Evolutionary conservation across 2,113 vertebrate genomes (phyloP).

Genomic region (Thamnaconus septentrionalis): DNA sequence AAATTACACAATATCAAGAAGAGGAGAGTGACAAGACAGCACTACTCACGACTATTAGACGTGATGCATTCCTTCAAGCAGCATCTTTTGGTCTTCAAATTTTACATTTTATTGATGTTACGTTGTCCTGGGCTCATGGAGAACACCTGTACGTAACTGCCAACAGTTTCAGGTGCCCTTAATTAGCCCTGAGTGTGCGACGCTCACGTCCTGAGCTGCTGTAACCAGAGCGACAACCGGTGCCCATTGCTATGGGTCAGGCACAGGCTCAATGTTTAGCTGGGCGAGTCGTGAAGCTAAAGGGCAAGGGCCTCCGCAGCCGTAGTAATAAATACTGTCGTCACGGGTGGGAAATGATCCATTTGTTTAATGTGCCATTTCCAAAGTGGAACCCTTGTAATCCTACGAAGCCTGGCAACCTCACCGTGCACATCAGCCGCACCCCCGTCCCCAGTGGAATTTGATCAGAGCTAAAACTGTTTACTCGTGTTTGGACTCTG

Average conservation of each 20-base stretch:
- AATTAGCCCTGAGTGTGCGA: background rate
- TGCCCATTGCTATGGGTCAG: background rate
- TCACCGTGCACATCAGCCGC: constrained; percentile 38
- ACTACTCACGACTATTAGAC: constrained; percentile 9
- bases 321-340: constrained; percentile 59
- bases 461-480: constrained; percentile 73
- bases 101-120: too few relatives aligned
- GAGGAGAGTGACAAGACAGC: constrained; percentile 7
- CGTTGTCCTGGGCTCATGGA: too few relatives aligned
- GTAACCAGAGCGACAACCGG: too few relatives aligned
- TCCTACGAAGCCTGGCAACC: constrained; percentile 45
- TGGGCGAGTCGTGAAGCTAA: constrained; percentile 46
- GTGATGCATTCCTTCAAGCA: background rate
- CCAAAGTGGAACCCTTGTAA: constrained; percentile 54
- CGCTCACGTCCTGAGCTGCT: constrained; percentile 3
- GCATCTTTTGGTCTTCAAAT: background rate
- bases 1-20: constrained; percentile 37
- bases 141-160: too few relatives aligned
- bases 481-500: constrained; percentile 73
- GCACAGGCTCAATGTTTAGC: constrained; percentile 29
- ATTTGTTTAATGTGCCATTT: constrained; percentile 72
- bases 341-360: constrained; percentile 58
- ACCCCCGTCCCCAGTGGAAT: constrained; percentile 53
- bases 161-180: too few relatives aligned
- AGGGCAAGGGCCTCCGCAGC: constrained; percentile 55